Evolutionary conservation across 2,797 vertebrate species (phyloP).

Genomic region (Phrynocephalus vlangalii): DNA sequence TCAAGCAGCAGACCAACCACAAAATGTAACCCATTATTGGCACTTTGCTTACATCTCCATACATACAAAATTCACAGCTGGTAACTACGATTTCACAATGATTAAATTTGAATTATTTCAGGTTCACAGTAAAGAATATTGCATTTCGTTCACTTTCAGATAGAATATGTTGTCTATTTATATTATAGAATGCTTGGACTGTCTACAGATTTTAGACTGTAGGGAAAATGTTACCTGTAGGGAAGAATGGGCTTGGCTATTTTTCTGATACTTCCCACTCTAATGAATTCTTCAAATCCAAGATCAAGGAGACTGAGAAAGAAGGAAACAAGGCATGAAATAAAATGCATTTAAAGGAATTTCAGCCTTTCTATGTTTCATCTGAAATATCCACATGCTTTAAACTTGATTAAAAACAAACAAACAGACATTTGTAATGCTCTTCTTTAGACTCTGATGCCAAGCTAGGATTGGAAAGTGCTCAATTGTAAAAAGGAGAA

Average conservation of each 20-base stretch:
- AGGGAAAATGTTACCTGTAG: slow-evolving; percentile 75
- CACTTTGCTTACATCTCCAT: neutral
- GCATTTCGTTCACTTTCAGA: neutral
- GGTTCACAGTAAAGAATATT: neutral
- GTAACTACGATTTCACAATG: neutral
- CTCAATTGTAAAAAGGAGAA: too few relatives aligned
- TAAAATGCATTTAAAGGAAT: slow-evolving; percentile 3
- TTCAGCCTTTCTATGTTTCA: neutral
- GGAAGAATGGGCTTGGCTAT: slow-evolving; percentile 83
- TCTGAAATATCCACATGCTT: neutral
- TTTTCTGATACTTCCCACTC: slow-evolving; percentile 84
- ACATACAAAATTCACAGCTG: neutral
- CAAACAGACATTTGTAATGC: neutral
- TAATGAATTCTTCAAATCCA: slow-evolving; percentile 82
- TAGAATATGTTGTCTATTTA: neutral
- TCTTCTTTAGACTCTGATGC: neutral
- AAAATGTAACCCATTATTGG: neutral
- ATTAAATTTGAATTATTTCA: neutral
- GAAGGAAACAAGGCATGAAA: slow-evolving; percentile 35
- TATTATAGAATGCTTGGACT: neutral
- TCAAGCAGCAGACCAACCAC: neutral
- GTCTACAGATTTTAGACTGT: neutral
- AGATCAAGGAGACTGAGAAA: slow-evolving; percentile 78
- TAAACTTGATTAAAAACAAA: neutral
- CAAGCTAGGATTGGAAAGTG: neutral